Percentiles rank a stretch among this genome's conserved stretches.
These are phyloP conservation scores for Coranthus polyacanthus DNA, from an alignment of 2,797 vertebrate genomes.

Conservation along the genomic window DNA sequence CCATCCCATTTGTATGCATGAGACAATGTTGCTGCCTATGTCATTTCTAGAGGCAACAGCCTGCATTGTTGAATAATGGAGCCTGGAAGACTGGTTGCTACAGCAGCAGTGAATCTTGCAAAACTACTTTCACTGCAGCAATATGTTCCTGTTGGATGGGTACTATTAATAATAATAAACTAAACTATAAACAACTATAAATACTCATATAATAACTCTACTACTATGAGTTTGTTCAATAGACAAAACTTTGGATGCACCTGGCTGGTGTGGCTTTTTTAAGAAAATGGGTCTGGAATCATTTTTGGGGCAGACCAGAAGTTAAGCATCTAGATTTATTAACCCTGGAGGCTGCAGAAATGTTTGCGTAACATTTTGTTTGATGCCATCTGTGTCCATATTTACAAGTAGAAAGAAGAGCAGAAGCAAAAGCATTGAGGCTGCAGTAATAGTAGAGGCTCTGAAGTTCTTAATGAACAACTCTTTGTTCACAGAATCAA, in stretches of 20 bases:
- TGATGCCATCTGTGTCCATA: constrained; percentile 78
- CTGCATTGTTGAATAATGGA: constrained; percentile 65
- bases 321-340: constrained; percentile 66
- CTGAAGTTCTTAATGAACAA: constrained; percentile 38
- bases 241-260: constrained; percentile 13
- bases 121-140: constrained; percentile 53
- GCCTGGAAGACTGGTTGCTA: constrained; percentile 54
- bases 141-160: constrained; percentile 18
- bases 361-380: constrained; percentile 71
- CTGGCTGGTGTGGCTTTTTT: constrained; percentile 11
- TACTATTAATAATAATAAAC: constrained; percentile 4
- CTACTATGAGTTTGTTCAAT: constrained; percentile 9
- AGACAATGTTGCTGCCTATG: constrained; percentile 61
- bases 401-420: constrained; percentile 56
- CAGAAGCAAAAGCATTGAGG: constrained; percentile 36
- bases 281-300: constrained; percentile 43
- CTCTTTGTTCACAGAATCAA: constrained; percentile 26
- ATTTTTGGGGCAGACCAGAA: constrained; percentile 41
- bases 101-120: constrained; percentile 44
- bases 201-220: not conserved
- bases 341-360: constrained; percentile 67
- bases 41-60: constrained; percentile 61
- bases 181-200: not conserved
- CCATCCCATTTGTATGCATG: constrained; percentile 72
- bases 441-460: constrained; percentile 42